Evolutionary conservation across 2,797 vertebrate species (phyloP), one percentile per base, ranked within the genome.

Genomic region (Threskiornis aethiopicus): DNA sequence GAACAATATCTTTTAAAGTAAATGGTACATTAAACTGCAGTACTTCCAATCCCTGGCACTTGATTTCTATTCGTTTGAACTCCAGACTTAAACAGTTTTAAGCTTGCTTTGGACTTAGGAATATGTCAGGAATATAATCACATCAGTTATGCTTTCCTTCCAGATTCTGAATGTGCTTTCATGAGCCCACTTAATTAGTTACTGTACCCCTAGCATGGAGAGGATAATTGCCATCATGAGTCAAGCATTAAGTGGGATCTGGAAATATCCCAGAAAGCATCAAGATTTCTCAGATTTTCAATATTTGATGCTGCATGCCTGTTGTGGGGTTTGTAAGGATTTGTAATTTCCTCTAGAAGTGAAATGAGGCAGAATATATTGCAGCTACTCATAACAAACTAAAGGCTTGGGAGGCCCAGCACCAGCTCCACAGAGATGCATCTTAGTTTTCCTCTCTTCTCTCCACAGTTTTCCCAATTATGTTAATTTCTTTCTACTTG

Each of bases 181-280:
- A 89, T 65, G 52, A 89, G 29, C n/a, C 41, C 69, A 51, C 35
- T 91, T 96, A 94, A 95, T 95, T 94, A 89, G 82, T 93, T 91
- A 64, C 70, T 61, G 58, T 89, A 93, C 31, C 39, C 25, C 16
- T 88, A 78, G 55, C 46, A 76, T 62, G 44, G 16, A 81, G 21
- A 84, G 31, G 57, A 93, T 87, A 93, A 94, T 90, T 96, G 47
- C 79, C 71, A 58, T 92, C 81, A 90, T 87, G 95, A 92, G 87
- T 87, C 59, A 77, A 3, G 7, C 46, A 94, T 91, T 93, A 93
- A 84, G n/a, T 57, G 35, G 41, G 55, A 87, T 71, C 83, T 94
- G 93, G 64, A 94, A 93, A 64, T 65, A 91, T 33, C 54, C 85
- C 77, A 92, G 33, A 80, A 92, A 81, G 17, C 66, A 73, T 26